Evolutionary conservation across 2,797 vertebrate species (phyloP).

Genomic region (Coranthus polyacanthus): DNA sequence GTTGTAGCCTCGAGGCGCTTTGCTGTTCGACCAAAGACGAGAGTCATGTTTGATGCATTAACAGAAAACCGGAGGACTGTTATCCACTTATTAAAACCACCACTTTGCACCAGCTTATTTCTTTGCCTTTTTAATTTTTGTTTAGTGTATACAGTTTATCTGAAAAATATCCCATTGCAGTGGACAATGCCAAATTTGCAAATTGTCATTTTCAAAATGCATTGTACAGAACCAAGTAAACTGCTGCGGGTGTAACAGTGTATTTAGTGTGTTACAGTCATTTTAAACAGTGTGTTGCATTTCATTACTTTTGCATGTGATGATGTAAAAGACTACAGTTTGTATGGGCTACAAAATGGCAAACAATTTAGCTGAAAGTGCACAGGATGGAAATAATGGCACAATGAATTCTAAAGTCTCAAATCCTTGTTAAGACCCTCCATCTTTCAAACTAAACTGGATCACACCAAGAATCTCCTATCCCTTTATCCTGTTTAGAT

Average conservation of each 20-base stretch:
- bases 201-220: no score
- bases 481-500: constrained; percentile 85
- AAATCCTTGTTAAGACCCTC: constrained; percentile 88
- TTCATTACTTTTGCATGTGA: constrained; percentile 20
- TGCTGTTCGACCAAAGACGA: constrained; percentile 33
- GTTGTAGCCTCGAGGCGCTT: constrained; percentile 50
- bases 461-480: constrained; percentile 86
- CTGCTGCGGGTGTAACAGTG: not conserved
- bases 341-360: constrained; percentile 57
- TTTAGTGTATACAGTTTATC: no score
- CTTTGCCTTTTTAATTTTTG: no score
- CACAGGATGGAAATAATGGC: constrained; percentile 78
- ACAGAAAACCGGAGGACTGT: constrained; percentile 26
- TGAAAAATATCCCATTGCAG: no score
- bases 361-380: constrained; percentile 75
- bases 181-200: no score
- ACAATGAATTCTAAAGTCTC: constrained; percentile 85
- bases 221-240: no score
- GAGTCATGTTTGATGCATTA: constrained; percentile 38
- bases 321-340: constrained; percentile 22
- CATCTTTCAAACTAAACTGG: constrained; percentile 87
- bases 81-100: constrained; percentile 6
- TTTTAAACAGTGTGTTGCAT: constrained; percentile 5
- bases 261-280: not conserved
- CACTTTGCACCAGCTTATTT: no score